Evolutionary conservation across 2,113 vertebrate species (phyloP), one percentile per base, ranked within the genome.

Genomic region (Ivindomyrus marchei): DNA sequence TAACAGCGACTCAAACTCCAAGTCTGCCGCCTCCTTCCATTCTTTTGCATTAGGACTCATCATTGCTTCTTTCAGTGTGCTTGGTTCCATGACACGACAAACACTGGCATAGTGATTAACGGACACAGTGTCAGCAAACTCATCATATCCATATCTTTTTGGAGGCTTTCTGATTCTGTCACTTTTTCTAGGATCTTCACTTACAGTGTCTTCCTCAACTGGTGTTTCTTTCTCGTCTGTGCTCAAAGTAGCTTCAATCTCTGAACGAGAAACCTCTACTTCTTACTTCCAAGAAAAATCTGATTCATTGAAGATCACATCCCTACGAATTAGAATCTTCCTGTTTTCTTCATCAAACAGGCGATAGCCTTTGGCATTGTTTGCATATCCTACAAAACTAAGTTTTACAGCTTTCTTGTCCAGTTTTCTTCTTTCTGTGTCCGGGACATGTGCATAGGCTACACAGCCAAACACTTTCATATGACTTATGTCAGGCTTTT

Each of bases 1-100:
- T 53, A 91, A 24, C 56, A 93, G 85, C 0, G 39, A 91, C 10
- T 92, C 88, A 47, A 92, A 93, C 87, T 92, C 80, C 47, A 92
- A 70, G 17, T 92, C 77, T 87, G 87, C 91, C 0, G 58, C 91
- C 0, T 92, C 90, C 88, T 93, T 49, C 85, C 91, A 92, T 80
- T 92, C 88, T 85, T 92, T 24, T 31, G 42, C 58, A 90, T 53
- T 80, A 89, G 15, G 3, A 11, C 83, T 46, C 4, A 45, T 85
- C 45, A 85, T 85, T 47, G 56, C 24, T 62, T 62, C 56, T n/a
- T 62, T 62, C 0, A 62, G 1, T 62, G 21, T 62, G 56, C 56
- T 62, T 62, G 56, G 56, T 62, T 62, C 56, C 7, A 5, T 8
- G 0, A 62, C 24, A 62, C 0, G 24, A 2, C 21, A 58, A 62